Evolutionary conservation across 2,888 invertebrate genomes (phyloP).

Genomic region (Lepidonotus clava): DNA sequence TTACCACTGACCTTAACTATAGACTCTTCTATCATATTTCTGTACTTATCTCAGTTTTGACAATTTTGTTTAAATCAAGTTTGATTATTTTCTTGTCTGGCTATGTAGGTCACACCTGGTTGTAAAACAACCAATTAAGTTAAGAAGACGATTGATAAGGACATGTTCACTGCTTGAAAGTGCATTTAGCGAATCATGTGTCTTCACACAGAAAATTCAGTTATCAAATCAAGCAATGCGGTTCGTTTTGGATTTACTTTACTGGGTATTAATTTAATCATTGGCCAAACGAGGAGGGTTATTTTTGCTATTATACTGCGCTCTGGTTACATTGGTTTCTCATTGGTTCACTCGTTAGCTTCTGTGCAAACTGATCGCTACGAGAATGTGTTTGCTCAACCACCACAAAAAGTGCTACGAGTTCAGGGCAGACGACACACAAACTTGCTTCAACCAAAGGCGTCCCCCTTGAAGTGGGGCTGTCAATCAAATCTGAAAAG

Average conservation of each 20-base stretch:
- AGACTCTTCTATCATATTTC: no score
- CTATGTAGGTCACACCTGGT: constrained; percentile 9
- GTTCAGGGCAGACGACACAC: constrained; percentile 34
- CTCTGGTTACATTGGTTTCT: constrained; percentile 26
- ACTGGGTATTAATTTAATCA: constrained; percentile 19
- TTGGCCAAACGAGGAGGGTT: constrained; percentile 27
- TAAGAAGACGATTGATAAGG: background rate
- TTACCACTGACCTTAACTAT: no score
- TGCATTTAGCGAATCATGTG: constrained; percentile 14
- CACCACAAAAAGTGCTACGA: constrained; percentile 2
- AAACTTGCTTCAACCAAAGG: constrained; percentile 35
- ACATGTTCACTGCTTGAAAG: background rate
- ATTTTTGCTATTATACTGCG: background rate
- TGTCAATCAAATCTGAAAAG: constrained; percentile 24
- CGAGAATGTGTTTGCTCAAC: constrained; percentile 40
- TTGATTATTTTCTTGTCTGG: background rate
- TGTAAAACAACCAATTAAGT: constrained; percentile 9
- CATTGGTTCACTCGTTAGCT: constrained; percentile 20
- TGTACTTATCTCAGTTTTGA: no score
- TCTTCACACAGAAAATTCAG: background rate
- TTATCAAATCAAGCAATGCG: constrained; percentile 9
- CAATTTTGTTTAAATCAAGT: no score
- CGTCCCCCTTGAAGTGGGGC: background rate
- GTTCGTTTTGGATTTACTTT: background rate
- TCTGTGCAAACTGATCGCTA: constrained; percentile 43